Base-by-base conservation (phyloP, 2,113 vertebrate genomes). In the Scophthalmus maximus region DNA sequence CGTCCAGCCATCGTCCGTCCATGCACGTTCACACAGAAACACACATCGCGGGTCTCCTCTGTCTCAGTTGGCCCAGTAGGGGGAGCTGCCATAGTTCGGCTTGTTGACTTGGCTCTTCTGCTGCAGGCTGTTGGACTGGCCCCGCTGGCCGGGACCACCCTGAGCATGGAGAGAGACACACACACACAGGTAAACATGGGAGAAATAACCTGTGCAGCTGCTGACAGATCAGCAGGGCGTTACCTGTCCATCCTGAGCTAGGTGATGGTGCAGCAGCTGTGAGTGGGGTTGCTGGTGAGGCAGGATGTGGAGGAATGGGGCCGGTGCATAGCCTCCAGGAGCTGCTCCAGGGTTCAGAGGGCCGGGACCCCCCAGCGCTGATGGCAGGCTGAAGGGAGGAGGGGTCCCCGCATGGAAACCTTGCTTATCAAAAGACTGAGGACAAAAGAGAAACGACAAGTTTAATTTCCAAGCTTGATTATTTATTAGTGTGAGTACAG, bases 21-120 rank as follows among this genome's bases (percentile, higher is more conserved):
- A 59, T 36, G 49, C 38, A 22, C 52, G 23, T 32, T 12, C n/a
- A 22, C 52, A 30, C 66, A 36, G 79, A 18, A 22, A 20, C 70
- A 47, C 42, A 23, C 69, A 14, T 17, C 0, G 20, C 17, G 44
- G n/a, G 66, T 34, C 44, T 20, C 18, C 8, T 61, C 49, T 53
- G 8, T 73, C 68, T 97, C 94, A 98, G 94, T 98, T 99, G 93
- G 95, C 94, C 81, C 97, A 97, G 95, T 97, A 98, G 77, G 94
- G 97, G 87, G 97, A 98, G 95, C 96, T 98, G 95, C 96, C 96
- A 73, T 99, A 99, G 92, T 95, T 95, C 1, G 97, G 96, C 93
- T 99, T 99, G 95, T 96, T 98, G 92, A 96, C 95, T 95, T 99
- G 97, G 92, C 96, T 96, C 88, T 99, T 99, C 94, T 97, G 97